Evolutionary conservation across 1,140 invertebrate genomes (phyloP), one percentile per base, ranked within the genome.

Genomic region (Bilobella aurantiaca): DNA sequence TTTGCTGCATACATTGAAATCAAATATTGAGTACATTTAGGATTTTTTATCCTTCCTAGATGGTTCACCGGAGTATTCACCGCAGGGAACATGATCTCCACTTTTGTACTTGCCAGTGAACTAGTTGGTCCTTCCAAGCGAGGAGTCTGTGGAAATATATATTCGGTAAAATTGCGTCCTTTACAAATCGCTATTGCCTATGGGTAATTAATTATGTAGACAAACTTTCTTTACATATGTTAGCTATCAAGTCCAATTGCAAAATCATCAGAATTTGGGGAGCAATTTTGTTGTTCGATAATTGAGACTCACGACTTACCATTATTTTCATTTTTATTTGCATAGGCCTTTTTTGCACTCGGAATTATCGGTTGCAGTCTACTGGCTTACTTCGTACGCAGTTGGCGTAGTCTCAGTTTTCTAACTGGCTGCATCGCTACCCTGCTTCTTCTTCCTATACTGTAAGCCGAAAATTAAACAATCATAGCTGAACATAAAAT

Each of bases 81-180:
- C 18, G 69, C 69, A 37, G 69, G 69, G 34, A 69, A 66, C 25
- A 64, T 71, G 31, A 49, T 68, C 1, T 23, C 69, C 0, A 58
- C 28, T 29, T 71, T 68, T 37, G 69, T 71, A 8, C 29, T 71
- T 42, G n/a, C 65, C 1, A 66, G 57, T 49, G 69, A 71, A 46
- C 46, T 71, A 3, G 59, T 71, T 32, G 69, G 69, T 5, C 66
- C 66, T 0, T 59, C 37, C 23, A 69, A 68, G 37, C 27, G 69
- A 31, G 69, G 69, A 56, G 3, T 71, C 14, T 68, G 66, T 68
- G 69, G 69, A 31, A 68, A 68, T 32, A 67, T 71, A 18, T 65
- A 64, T 68, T 61, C 64, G 65, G 69, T 70, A 27, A 21, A 49
- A n/a, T n/a, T n/a, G n/a, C n/a, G n/a, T n/a, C n/a, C n/a, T n/a